Evolutionary conservation across 2,888 invertebrate genomes (phyloP).

Genomic region (Embidobia sp.): DNA sequence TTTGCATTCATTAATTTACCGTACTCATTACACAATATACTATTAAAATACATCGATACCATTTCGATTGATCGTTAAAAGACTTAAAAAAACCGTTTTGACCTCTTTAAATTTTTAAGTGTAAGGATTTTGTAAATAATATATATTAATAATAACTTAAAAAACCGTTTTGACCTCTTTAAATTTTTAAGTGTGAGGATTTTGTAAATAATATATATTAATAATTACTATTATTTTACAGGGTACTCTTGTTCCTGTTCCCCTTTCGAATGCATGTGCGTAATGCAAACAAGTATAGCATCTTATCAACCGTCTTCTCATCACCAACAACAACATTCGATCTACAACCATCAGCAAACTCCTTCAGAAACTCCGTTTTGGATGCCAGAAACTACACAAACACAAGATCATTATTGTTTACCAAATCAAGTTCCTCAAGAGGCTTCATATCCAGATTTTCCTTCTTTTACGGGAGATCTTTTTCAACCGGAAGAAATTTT

Average conservation of each 20-base stretch:
- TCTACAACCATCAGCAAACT: slow-evolving; percentile 69
- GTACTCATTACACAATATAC: no score
- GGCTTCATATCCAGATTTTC: slow-evolving; percentile 82
- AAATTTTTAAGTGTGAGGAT: no score
- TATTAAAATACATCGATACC: no score
- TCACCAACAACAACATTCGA: slow-evolving; percentile 68
- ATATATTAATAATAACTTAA: no score
- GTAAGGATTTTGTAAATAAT: no score
- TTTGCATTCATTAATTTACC: no score
- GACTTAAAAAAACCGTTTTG: no score
- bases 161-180: no score
- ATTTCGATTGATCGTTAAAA: no score
- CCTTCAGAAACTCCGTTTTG: slow-evolving; percentile 75
- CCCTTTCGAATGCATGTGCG: slow-evolving; percentile 89
- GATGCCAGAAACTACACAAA: slow-evolving; percentile 79
- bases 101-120: no score
- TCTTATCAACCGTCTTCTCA: slow-evolving; percentile 65
- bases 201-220: no score
- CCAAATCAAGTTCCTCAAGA: slow-evolving; percentile 81
- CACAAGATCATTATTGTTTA: slow-evolving; percentile 78
- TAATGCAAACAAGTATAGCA: slow-evolving; percentile 79
- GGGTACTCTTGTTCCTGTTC: slow-evolving; percentile 88
- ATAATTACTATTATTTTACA: no score
- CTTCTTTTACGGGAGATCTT: slow-evolving; percentile 84
- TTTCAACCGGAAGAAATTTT: slow-evolving; percentile 91